Evolutionary conservation across 2,888 invertebrate genomes (phyloP).

Genomic region (Thymelicus lineola): DNA sequence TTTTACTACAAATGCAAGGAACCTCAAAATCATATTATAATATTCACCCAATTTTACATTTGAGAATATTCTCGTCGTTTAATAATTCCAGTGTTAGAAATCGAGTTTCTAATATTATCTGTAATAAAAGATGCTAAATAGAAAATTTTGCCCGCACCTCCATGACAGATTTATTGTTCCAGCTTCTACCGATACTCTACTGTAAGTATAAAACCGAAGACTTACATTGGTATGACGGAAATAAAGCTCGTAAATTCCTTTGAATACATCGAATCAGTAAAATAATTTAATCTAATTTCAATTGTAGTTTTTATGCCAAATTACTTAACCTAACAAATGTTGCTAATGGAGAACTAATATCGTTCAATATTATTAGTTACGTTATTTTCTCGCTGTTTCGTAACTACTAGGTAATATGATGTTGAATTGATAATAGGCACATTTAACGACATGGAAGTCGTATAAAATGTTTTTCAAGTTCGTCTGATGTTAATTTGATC

Average conservation of each 20-base stretch:
- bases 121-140: constrained; percentile 11
- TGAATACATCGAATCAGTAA: not conserved
- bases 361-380: too few relatives aligned
- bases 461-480: too few relatives aligned
- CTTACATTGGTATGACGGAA: constrained; percentile 11
- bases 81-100: not conserved
- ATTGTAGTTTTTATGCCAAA: too few relatives aligned
- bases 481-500: too few relatives aligned
- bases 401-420: too few relatives aligned
- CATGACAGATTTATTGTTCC: constrained; percentile 25
- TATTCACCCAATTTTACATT: not conserved
- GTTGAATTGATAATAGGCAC: too few relatives aligned
- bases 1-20: too few relatives aligned
- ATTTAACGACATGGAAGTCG: too few relatives aligned
- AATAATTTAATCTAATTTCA: not conserved
- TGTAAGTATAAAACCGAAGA: not conserved
- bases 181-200: not conserved
- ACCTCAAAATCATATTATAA: not conserved
- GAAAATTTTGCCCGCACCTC: constrained; percentile 9
- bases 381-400: too few relatives aligned
- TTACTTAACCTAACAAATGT: too few relatives aligned
- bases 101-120: constrained; percentile 1
- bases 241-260: not conserved
- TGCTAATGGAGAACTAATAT: too few relatives aligned
- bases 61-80: not conserved